Percentiles rank a stretch among this genome's conserved stretches.
phyloP scores from a whole-genome alignment of 2,797 vertebrate species.

The Trachops cirrhosus region DNA sequence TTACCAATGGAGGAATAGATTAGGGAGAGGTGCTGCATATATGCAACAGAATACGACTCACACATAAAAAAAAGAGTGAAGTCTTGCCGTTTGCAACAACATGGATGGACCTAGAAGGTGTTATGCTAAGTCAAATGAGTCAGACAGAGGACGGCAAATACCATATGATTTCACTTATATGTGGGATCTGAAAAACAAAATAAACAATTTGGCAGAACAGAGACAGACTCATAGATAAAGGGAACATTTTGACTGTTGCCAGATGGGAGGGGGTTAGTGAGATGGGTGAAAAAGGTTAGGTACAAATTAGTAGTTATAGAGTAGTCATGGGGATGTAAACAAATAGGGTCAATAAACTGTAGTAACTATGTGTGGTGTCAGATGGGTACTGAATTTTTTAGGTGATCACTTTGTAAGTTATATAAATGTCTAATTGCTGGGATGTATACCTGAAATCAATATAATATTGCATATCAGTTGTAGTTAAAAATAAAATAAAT shows the following conservation, averaged over 20 bases:
- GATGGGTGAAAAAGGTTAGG: not conserved
- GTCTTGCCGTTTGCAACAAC: not conserved
- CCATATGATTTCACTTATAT: not conserved
- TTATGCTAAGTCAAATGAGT: not conserved
- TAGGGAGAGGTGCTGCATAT: not conserved
- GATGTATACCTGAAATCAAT: not conserved
- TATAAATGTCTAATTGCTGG: not conserved
- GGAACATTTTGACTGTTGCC: not conserved
- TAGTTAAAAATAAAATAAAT: not conserved
- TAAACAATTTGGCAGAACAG: not conserved
- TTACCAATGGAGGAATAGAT: not conserved
- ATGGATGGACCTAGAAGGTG: not conserved
- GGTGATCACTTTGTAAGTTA: not conserved
- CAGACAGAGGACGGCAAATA: not conserved
- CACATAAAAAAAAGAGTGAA: not conserved
- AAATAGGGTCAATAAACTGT: not conserved
- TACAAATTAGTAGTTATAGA: not conserved
- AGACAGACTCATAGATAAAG: not conserved
- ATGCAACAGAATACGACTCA: not conserved
- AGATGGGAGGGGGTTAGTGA: not conserved
- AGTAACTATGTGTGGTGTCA: not conserved
- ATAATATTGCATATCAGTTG: not conserved
- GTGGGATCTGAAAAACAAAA: not conserved
- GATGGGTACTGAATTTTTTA: not conserved
- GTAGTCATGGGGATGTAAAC: not conserved